Percentiles rank a stretch among this genome's conserved stretches.
Evolutionary conservation across 2,888 invertebrate genomes (phyloP).

Genomic region (Clivina fossor): DNA sequence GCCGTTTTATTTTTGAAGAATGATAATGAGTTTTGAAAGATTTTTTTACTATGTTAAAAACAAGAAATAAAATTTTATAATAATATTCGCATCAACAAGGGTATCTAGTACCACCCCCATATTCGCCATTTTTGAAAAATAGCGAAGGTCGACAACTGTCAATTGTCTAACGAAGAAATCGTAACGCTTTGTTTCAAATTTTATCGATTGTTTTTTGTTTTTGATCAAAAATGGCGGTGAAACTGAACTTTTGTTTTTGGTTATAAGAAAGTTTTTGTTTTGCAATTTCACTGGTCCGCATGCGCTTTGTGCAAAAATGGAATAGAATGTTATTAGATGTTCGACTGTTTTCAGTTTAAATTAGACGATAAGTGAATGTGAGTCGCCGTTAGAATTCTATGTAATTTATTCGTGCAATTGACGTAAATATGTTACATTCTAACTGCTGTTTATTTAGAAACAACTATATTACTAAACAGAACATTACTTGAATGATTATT

Average conservation of each 20-base stretch:
- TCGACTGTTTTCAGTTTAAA: no score
- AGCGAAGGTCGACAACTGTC: constrained; percentile 3
- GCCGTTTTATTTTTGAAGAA: no score
- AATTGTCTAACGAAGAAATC: neutral
- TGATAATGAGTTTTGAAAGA: no score
- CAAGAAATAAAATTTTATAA: no score
- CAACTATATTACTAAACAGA: no score
- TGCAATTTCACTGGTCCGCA: constrained; percentile 21
- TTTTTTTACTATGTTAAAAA: no score
- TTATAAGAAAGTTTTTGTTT: constrained; percentile 18
- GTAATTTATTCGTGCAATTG: no score
- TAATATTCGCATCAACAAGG: no score
- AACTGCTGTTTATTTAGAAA: no score
- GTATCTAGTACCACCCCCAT: constrained; percentile 4
- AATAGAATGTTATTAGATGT: neutral
- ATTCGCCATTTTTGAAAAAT: constrained; percentile 3
- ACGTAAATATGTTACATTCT: no score
- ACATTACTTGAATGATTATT: no score
- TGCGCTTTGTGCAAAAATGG: constrained; percentile 20
- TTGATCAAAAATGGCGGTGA: constrained; percentile 17
- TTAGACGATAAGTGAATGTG: constrained; percentile 9
- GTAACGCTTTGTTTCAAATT: no score
- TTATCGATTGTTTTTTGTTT: neutral
- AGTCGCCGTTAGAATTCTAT: constrained; percentile 14
- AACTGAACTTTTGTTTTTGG: constrained; percentile 26